Evolutionary conservation across 2,888 invertebrate genomes (phyloP).

Genomic region (Cheilosia scutellata): DNA sequence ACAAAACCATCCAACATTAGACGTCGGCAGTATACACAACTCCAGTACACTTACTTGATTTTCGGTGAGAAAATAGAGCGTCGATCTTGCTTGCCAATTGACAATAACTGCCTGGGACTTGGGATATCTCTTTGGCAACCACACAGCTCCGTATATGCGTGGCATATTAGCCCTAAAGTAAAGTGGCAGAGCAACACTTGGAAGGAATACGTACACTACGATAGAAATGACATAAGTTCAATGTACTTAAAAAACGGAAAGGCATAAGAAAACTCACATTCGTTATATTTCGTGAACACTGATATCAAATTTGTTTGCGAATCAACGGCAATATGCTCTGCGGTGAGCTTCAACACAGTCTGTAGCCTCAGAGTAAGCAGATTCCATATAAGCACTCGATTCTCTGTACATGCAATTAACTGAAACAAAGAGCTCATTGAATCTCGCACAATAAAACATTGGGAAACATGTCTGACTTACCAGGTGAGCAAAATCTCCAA

Average conservation of each 20-base stretch:
- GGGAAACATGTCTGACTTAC: conserved; percentile 64
- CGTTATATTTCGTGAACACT: conserved; percentile 86
- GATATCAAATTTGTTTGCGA: conserved; percentile 87
- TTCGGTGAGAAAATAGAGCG: conserved; percentile 87
- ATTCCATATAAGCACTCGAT: conserved; percentile 88
- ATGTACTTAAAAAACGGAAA: neutral
- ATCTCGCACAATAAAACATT: neutral
- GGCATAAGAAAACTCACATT: conserved; percentile 85
- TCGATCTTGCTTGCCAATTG: conserved; percentile 87
- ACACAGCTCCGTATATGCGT: conserved; percentile 85
- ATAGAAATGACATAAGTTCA: conserved; percentile 69
- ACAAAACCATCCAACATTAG: conserved; percentile 45
- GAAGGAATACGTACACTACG: conserved; percentile 88
- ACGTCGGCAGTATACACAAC: neutral
- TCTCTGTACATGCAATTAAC: conserved; percentile 84
- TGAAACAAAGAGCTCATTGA: conserved; percentile 61
- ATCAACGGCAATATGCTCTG: conserved; percentile 85
- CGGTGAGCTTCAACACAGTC: conserved; percentile 85
- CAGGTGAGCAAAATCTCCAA: conserved; percentile 81
- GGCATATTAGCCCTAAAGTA: conserved; percentile 85
- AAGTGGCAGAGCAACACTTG: conserved; percentile 85
- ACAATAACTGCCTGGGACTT: conserved; percentile 84
- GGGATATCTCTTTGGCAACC: conserved; percentile 86
- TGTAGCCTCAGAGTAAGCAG: conserved; percentile 87
- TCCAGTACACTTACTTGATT: conserved; percentile 85